Evolutionary conservation across 1,140 invertebrate genomes (phyloP), one percentile per base, ranked within the genome.

Genomic region (Melanaphis sacchari): DNA sequence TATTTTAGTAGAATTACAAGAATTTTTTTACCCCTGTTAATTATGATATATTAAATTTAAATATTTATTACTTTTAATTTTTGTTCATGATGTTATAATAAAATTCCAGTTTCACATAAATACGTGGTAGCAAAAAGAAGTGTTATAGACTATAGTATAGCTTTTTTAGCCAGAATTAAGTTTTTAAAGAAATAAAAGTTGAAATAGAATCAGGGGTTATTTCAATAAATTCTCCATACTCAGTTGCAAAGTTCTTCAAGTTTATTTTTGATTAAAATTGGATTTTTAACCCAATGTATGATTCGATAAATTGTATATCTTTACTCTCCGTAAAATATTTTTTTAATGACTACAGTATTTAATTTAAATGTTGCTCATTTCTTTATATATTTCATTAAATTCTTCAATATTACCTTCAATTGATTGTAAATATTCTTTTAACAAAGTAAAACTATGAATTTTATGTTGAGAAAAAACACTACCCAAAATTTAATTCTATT

Each of bases 151-250:
- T n/a, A n/a, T 41, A 43, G 11, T 43, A 43, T 2, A 31, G 26
- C 40, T 43, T 85, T 85, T 43, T 85, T 85, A 85, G 9, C 41
- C 84, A 84, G 38, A n/a, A n/a, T n/a, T n/a, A n/a, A n/a, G n/a
- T n/a, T n/a, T n/a, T n/a, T n/a, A n/a, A n/a, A n/a, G n/a, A n/a
- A n/a, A n/a, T n/a, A n/a, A n/a, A n/a, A n/a, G n/a, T n/a, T n/a
- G n/a, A n/a, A n/a, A n/a, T n/a, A n/a, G n/a, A n/a, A n/a, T n/a
- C n/a, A 22, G 2, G 24, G 36, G 82, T 26, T 6, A 84, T 84
- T 84, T 84, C 82, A 84, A 84, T 84, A 41, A 40, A 84, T 84
- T 84, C 38, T 84, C 26, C 82, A 84, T 84, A 41, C 18, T 41
- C 38, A 2, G 82, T 40, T 84, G 41, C 26, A 40, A 38, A 84